These are phyloP conservation scores for Sparidentex hasta DNA, from an alignment of 2,797 vertebrate genomes.

Conservation along the genomic window DNA sequence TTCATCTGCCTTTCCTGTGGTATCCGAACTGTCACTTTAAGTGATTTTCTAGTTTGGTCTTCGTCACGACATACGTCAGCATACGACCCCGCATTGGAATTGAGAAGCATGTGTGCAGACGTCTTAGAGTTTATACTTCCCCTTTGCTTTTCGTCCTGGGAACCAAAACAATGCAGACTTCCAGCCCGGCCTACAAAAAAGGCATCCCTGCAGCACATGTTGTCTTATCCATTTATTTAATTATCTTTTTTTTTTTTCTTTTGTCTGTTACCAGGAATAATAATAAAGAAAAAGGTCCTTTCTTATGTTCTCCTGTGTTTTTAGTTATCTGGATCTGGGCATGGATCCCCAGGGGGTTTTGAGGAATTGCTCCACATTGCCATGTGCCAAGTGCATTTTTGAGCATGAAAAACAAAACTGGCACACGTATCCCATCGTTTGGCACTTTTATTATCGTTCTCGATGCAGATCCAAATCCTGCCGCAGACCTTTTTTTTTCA, in stretches of 20 bases:
- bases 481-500: constrained; percentile 3
- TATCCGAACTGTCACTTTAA: no score
- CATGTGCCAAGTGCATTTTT: no score
- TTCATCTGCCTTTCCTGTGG: no score
- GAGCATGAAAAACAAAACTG: not conserved
- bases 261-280: not conserved
- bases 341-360: not conserved
- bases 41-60: no score
- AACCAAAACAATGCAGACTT: no score
- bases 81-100: no score
- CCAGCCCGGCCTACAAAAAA: no score
- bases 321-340: not conserved
- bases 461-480: not conserved
- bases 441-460: not conserved
- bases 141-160: no score
- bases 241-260: not conserved
- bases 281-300: not conserved
- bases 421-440: not conserved
- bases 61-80: no score
- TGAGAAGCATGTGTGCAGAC: no score
- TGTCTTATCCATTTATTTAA: not conserved
- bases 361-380: not conserved
- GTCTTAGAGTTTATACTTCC: no score
- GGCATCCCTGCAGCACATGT: not conserved
- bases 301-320: not conserved